Conservation (phyloP, 1,140 invertebrate species). For the Diachasmimorpha longicaudata region DNA sequence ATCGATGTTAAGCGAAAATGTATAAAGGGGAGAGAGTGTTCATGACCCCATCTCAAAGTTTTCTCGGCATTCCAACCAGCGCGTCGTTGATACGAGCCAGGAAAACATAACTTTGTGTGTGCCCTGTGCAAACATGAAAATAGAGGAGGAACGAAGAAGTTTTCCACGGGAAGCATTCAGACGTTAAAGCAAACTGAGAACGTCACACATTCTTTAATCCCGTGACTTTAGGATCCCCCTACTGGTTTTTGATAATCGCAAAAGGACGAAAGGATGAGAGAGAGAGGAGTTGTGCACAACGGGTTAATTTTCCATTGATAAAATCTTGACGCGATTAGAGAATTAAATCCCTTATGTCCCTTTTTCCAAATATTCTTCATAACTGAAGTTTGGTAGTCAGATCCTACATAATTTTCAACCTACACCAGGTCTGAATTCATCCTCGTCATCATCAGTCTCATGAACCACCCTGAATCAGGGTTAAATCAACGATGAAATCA, state of each 20-base stretch:
- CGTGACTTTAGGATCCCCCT: not conserved
- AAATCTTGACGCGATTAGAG: too few species aligned
- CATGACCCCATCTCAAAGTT: conserved; percentile 12
- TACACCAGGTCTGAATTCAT: too few species aligned
- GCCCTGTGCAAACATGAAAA: conserved; percentile 45
- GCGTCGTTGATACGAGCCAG: conserved; percentile 37
- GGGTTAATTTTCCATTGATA: too few species aligned
- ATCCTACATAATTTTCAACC: too few species aligned
- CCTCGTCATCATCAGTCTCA: too few species aligned
- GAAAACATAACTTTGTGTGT: conserved; percentile 37
- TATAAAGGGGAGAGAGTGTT: not conserved
- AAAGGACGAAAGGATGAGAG: not conserved
- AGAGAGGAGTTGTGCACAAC: not conserved
- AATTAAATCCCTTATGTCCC: too few species aligned
- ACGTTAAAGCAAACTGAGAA: conserved; percentile 54
- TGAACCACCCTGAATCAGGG: too few species aligned
- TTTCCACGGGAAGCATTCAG: conserved; percentile 36
- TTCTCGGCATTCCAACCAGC: conserved; percentile 21
- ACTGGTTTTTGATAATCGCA: not conserved
- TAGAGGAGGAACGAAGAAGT: conserved; percentile 29
- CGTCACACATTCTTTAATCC: conserved; percentile 33
- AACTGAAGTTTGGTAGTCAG: too few species aligned
- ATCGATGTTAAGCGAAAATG: conserved; percentile 1
- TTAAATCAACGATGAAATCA: too few species aligned
- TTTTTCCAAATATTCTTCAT: too few species aligned